Base-by-base conservation (phyloP, 1,140 invertebrate genomes). In the Ooceraea biroi region DNA sequence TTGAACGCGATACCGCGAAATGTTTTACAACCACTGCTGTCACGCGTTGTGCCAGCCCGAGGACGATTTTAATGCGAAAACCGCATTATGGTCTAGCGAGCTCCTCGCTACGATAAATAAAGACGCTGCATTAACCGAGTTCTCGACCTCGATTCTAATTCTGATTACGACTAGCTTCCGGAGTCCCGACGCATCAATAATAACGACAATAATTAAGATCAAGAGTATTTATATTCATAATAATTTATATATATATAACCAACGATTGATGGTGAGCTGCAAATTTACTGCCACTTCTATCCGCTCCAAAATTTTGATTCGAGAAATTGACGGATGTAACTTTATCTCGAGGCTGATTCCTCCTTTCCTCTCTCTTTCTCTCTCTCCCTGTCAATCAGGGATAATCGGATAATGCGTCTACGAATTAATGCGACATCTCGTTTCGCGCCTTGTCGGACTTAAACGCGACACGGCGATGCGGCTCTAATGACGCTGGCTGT, bases 1-100 rank as follows among this genome's bases (percentile, higher is more conserved):
- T 83, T 66, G 78, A 83, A 57, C 73, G 71, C 71, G 82, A 63
- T 74, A 60, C 69, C 78, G 57, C 69, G 57, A 74, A 82, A 61
- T 82, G 57, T 82, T 82, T 83, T 74, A 77, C 60, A 63, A 77
- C 71, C 57, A 19, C 12, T 7, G 44, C 69, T 82, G 68, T 72
- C 80, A 76, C 71, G 69, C 76, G 30, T 71, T 74, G 60, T 61
- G 44, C 71, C 44, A 63, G 44, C 80, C 61, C 71, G 71, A 36
- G 25, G 63, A 7, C 57, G 57, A 82, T 76, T 82, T 82, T 73
- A 76, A 73, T 74, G 55, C 44, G 57, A 48, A 76, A 60, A 76
- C 44, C 57, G 44, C 55, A 74, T 76, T 63, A 55, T 41, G 44
- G 55, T 77, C 22, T 77, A 61, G 19, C 68, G 27, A 22, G 22